These are phyloP conservation scores for Myopa tessellatipennis DNA, from an alignment of 2,888 invertebrate species.

Conservation along the genomic window DNA sequence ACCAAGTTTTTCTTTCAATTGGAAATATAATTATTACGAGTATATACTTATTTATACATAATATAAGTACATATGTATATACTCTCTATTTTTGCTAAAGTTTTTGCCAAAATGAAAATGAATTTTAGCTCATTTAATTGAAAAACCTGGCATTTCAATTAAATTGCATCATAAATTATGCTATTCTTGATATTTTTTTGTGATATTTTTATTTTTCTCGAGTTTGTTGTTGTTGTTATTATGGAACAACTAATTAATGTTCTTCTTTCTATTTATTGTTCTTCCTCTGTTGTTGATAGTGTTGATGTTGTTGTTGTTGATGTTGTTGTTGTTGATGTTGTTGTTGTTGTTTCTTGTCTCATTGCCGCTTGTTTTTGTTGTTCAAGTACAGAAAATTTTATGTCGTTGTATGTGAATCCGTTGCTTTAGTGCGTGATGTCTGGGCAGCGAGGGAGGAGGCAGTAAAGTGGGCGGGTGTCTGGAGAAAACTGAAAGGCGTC, in stretches of 20 bases:
- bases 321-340: neutral
- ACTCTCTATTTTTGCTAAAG: conserved; percentile 16
- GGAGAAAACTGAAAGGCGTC: neutral
- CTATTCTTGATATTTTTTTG: neutral
- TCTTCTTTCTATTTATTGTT: too few relatives aligned
- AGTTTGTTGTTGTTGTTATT: neutral
- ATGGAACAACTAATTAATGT: neutral
- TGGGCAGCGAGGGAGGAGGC: neutral
- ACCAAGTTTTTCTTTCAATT: conserved; percentile 1
- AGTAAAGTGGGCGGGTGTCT: neutral
- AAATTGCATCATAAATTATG: conserved; percentile 45
- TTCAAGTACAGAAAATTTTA: neutral
- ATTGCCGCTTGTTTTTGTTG: neutral
- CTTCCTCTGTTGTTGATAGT: neutral
- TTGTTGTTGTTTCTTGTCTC: neutral
- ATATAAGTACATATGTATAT: too few relatives aligned
- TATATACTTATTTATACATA: neutral
- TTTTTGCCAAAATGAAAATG: conserved; percentile 29
- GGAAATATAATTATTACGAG: neutral
- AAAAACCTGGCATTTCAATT: conserved; percentile 49
- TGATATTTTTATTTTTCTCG: neutral
- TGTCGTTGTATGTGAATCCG: neutral
- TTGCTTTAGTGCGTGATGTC: neutral
- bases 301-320: neutral
- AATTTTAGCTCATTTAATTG: conserved; percentile 47